Evolutionary conservation across 2,888 invertebrate species (phyloP).

Genomic region (Spodoptera picta): DNA sequence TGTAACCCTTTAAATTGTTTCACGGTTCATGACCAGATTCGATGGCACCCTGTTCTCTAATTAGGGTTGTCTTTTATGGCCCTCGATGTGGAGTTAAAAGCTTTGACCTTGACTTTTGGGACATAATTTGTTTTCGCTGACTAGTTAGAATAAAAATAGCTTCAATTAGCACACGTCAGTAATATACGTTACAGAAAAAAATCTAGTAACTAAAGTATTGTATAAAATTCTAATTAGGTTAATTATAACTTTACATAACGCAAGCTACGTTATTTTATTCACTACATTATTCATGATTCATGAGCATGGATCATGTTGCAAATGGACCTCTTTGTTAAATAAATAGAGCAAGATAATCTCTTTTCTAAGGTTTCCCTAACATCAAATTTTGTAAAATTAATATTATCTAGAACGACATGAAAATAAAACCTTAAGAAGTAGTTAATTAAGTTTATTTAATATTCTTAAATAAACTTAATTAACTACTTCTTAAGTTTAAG

Average conservation of each 20-base stretch:
- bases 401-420: conserved; percentile 3
- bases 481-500: no score
- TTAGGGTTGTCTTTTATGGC: conserved; percentile 29
- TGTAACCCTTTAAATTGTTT: conserved; percentile 32
- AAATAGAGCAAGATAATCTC: conserved; percentile 29
- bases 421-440: conserved; percentile 8
- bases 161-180: no score
- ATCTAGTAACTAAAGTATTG: no score
- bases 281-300: conserved; percentile 13
- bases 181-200: no score
- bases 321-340: conserved; percentile 24
- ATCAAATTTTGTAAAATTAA: conserved; percentile 23
- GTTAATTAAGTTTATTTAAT: no score
- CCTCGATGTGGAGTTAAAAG: conserved; percentile 38
- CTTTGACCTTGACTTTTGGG: conserved; percentile 42
- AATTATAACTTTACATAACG: conserved; percentile 1
- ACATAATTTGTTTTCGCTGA: conserved; percentile 35
- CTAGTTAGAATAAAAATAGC: not conserved
- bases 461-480: no score
- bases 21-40: conserved; percentile 11
- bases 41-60: conserved; percentile 32
- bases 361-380: conserved; percentile 26
- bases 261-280: conserved; percentile 1
- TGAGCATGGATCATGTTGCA: conserved; percentile 5
- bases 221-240: conserved; percentile 1